A percentile compares a stretch with the other conserved stretches of the same genome.
These are phyloP conservation scores for Bovichtus variegatus DNA, from an alignment of 2,797 vertebrate genomes.

Conservation along the genomic window DNA sequence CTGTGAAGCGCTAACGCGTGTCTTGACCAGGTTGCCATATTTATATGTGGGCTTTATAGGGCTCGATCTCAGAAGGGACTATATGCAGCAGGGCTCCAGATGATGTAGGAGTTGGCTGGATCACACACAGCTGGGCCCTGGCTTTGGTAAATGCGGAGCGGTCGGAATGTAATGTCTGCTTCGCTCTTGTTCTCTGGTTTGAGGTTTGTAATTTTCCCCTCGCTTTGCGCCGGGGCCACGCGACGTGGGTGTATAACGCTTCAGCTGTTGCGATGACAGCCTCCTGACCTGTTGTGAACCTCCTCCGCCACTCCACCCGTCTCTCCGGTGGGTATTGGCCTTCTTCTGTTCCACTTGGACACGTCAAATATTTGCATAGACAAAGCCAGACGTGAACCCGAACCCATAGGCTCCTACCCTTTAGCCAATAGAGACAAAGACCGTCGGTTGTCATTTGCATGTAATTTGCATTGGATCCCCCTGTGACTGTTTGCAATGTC, in stretches of 20 bases:
- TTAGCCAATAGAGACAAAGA: constrained; percentile 71
- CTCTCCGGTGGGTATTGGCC: constrained; percentile 64
- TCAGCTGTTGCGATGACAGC: constrained; percentile 67
- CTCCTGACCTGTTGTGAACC: constrained; percentile 71
- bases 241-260: constrained; percentile 57
- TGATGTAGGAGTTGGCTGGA: constrained; percentile 72
- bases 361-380: constrained; percentile 78
- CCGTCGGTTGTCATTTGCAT: constrained; percentile 83
- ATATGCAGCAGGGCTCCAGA: constrained; percentile 55
- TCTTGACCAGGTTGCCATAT: constrained; percentile 27
- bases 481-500: constrained; percentile 85
- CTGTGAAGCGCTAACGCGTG: constrained; percentile 41
- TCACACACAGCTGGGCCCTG: constrained; percentile 67
- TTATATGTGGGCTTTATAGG: constrained; percentile 30
- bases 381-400: constrained; percentile 60
- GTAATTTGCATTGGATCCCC: constrained; percentile 83
- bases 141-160: constrained; percentile 61
- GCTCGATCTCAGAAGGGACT: constrained; percentile 45
- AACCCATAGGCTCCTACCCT: constrained; percentile 58
- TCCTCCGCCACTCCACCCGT: constrained; percentile 24
- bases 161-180: constrained; percentile 69
- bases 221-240: constrained; percentile 22
- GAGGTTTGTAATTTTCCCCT: constrained; percentile 72
- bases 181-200: constrained; percentile 66
- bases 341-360: constrained; percentile 72